Percentiles rank a stretch among this genome's conserved stretches.
phyloP scores from a whole-genome alignment of 2,888 invertebrate genomes.

The Mechanitis messenoides region DNA sequence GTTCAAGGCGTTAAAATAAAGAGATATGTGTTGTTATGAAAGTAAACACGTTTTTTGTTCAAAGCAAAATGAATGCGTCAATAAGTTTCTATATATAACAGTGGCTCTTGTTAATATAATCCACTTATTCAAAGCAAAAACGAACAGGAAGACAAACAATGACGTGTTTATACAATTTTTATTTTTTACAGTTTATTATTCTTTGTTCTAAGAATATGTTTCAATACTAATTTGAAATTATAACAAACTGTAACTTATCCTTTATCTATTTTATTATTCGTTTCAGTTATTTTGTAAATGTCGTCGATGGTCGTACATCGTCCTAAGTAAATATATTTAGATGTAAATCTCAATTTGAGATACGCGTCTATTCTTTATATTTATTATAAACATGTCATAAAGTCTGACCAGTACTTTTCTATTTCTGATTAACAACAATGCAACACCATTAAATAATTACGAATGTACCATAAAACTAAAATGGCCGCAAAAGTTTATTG shows the following conservation, averaged over 20 bases:
- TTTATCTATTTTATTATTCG: too few species aligned
- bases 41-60: constrained; percentile 2
- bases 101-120: not conserved
- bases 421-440: constrained; percentile 4
- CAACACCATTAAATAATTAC: not conserved
- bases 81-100: constrained; percentile 2
- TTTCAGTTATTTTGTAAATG: too few species aligned
- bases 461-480: not conserved
- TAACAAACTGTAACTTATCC: too few species aligned
- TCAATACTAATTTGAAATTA: not conserved
- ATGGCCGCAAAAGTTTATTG: constrained; percentile 1
- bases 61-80: constrained; percentile 1
- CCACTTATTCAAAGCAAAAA: constrained; percentile 1
- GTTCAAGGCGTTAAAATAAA: not conserved
- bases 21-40: not conserved
- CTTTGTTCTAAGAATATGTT: not conserved
- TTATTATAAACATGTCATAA: not conserved
- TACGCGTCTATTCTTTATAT: not conserved
- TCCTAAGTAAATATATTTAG: too few species aligned
- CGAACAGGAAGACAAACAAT: constrained; percentile 3
- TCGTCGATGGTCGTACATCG: too few species aligned
- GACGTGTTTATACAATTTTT: not conserved
- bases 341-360: too few species aligned
- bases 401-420: not conserved
- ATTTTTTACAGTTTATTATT: constrained; percentile 1